Conservation (phyloP, 2,113 vertebrate species). For the Thalassoma bifasciatum region DNA sequence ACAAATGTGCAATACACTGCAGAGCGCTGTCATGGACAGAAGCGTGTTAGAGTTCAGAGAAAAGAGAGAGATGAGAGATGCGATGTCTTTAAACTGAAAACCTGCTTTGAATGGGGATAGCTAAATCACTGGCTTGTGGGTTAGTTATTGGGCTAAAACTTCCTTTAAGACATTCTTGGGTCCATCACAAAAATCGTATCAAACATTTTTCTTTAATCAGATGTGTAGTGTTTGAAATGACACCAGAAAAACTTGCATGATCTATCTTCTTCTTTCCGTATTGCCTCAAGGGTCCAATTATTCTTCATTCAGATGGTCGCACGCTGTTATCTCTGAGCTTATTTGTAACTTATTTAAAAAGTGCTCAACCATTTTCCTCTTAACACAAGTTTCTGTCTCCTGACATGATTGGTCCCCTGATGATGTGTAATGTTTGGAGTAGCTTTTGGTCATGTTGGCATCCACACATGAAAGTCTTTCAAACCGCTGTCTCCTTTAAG, state of each 20-base stretch:
- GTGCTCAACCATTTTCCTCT: conserved; percentile 39
- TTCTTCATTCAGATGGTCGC: conserved; percentile 7
- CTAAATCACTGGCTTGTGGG: neutral
- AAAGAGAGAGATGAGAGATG: neutral
- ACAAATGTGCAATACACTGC: conserved; percentile 49
- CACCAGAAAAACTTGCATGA: conserved; percentile 51
- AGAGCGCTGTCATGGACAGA: conserved; percentile 11
- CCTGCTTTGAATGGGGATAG: neutral
- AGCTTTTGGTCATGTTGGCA: neutral
- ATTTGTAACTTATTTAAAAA: conserved; percentile 68
- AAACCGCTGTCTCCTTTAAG: conserved; percentile 64
- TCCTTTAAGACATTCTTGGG: conserved; percentile 8
- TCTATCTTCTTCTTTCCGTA: conserved; percentile 25
- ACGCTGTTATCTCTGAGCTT: conserved; percentile 56
- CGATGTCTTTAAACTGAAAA: neutral
- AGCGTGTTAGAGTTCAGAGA: conserved; percentile 24
- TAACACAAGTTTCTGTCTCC: conserved; percentile 4
- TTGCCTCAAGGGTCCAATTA: conserved; percentile 24
- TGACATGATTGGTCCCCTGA: conserved; percentile 10
- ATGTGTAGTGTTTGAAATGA: conserved; percentile 68
- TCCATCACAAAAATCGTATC: conserved; percentile 35
- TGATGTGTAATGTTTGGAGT: neutral
- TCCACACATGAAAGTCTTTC: conserved; percentile 19
- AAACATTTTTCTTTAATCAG: conserved; percentile 38
- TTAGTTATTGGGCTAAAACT: conserved; percentile 5